These are phyloP conservation scores for Hemiscyllium ocellatum DNA, from an alignment of 2,113 vertebrate species.

Conservation along the genomic window DNA sequence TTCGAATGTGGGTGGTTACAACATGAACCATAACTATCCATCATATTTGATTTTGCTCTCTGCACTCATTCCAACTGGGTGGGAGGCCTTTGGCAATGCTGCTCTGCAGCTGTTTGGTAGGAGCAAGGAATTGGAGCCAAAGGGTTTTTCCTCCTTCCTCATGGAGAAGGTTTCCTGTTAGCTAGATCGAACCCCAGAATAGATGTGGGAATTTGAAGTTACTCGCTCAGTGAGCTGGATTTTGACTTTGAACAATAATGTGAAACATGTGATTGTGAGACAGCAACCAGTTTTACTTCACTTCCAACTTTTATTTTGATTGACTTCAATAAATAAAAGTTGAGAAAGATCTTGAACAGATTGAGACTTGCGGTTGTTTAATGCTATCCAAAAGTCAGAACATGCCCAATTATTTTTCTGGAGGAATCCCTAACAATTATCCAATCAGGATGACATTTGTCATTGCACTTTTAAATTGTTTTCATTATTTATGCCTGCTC, in stretches of 20 bases:
- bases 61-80: constrained; percentile 14
- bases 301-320: background rate
- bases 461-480: background rate
- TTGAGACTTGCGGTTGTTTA: background rate
- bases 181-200: no score
- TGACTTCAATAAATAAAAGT: background rate
- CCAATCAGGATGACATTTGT: background rate
- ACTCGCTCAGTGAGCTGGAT: background rate
- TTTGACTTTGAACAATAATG: background rate
- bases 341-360: background rate
- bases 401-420: background rate
- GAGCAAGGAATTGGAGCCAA: background rate
- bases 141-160: background rate
- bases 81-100: background rate
- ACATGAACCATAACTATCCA: background rate
- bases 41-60: background rate
- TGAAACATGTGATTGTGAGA: background rate
- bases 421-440: no score
- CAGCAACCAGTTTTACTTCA: background rate
- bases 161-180: background rate
- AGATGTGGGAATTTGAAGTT: background rate
- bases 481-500: background rate
- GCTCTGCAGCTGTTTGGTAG: background rate
- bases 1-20: background rate
- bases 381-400: background rate